phyloP scores from a whole-genome alignment of 2,888 invertebrate genomes.

The Trachelus tabidus region DNA sequence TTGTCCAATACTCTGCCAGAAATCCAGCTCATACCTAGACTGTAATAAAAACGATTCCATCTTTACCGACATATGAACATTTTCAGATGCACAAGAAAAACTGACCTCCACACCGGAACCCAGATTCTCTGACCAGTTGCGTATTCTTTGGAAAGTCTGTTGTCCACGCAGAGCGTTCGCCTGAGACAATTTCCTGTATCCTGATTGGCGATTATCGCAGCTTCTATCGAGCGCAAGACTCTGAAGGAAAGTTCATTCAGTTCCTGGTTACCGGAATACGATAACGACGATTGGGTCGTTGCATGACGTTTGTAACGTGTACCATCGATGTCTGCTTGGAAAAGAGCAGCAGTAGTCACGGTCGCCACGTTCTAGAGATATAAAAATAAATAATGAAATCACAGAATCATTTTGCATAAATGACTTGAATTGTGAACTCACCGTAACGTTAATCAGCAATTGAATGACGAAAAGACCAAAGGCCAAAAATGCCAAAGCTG shows the following conservation, averaged over 20 bases:
- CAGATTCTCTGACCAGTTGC: slow-evolving; percentile 73
- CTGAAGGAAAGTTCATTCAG: slow-evolving; percentile 71
- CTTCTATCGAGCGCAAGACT: slow-evolving; percentile 70
- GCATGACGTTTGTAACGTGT: slow-evolving; percentile 45
- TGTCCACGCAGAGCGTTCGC: slow-evolving; percentile 75
- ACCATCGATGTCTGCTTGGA: slow-evolving; percentile 26
- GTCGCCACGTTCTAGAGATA: slow-evolving; percentile 34
- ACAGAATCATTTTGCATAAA: not conserved
- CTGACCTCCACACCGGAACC: slow-evolving; percentile 82
- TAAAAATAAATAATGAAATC: not conserved
- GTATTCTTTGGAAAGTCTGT: slow-evolving; percentile 71
- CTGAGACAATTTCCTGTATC: slow-evolving; percentile 73
- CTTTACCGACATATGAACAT: not conserved
- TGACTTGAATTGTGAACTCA: slow-evolving; percentile 52
- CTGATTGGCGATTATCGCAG: slow-evolving; percentile 68
- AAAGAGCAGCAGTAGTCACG: slow-evolving; percentile 32
- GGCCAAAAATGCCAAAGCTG: slow-evolving; percentile 83
- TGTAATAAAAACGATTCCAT: slow-evolving; percentile 60
- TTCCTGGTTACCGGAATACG: slow-evolving; percentile 60
- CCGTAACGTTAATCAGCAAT: slow-evolving; percentile 81
- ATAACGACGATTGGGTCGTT: slow-evolving; percentile 29
- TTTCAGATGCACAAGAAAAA: slow-evolving; percentile 24
- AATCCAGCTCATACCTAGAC: slow-evolving; percentile 82
- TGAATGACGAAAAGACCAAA: slow-evolving; percentile 85
- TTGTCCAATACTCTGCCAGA: slow-evolving; percentile 69